Conservation (phyloP, 2,797 vertebrate species). For the Acrocephalus scirpaceus region DNA sequence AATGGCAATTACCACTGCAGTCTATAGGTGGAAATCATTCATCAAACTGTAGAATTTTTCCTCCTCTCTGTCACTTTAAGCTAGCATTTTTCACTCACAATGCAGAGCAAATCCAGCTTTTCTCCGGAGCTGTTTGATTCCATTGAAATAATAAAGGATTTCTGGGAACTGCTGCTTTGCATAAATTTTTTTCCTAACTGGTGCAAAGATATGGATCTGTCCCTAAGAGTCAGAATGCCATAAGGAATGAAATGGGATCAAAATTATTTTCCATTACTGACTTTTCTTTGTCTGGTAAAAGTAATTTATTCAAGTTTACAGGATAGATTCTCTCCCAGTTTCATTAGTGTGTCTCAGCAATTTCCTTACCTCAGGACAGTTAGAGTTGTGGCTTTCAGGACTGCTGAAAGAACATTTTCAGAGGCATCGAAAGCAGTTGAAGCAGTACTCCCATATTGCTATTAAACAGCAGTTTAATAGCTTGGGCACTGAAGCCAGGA, state of each 20-base stretch:
- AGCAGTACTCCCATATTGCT: neutral
- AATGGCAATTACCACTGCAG: neutral
- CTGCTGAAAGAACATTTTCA: neutral
- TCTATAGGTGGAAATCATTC: neutral
- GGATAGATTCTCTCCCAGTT: neutral
- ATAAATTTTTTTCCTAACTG: neutral
- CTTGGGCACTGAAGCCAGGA: neutral
- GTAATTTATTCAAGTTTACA: neutral
- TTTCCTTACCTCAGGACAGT: neutral
- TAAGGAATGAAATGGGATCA: neutral
- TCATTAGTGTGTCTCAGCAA: neutral
- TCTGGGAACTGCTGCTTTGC: constrained; percentile 22
- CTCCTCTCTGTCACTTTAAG: neutral
- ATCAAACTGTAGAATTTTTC: neutral
- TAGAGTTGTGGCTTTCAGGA: neutral
- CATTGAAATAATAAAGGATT: neutral
- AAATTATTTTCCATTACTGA: neutral
- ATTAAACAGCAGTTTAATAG: neutral
- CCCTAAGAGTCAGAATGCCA: neutral
- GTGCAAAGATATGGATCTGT: neutral
- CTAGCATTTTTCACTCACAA: neutral
- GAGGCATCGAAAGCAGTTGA: neutral
- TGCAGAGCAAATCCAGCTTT: neutral
- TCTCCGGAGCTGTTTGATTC: neutral
- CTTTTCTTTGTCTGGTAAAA: neutral